phyloP scores from a whole-genome alignment of 2,113 vertebrate genomes.

The Bubo scandiacus region DNA sequence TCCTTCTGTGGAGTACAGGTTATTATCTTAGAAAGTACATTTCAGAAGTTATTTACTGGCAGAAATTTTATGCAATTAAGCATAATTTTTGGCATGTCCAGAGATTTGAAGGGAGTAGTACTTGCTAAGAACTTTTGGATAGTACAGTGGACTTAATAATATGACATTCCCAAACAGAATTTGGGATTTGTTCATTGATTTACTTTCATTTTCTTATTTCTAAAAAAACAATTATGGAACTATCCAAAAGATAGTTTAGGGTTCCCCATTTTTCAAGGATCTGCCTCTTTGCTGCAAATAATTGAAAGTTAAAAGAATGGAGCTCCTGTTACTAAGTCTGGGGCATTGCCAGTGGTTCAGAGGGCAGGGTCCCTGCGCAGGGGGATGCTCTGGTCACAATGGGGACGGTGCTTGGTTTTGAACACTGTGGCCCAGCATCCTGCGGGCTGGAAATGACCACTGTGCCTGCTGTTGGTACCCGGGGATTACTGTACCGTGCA shows the following conservation, averaged over 20 bases:
- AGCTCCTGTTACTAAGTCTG: neutral
- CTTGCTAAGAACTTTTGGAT: neutral
- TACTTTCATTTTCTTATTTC: neutral
- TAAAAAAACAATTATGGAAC: neutral
- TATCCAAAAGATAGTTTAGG: neutral
- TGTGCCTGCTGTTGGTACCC: neutral
- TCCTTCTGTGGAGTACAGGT: neutral
- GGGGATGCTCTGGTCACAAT: neutral
- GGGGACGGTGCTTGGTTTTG: neutral
- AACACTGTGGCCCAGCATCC: neutral
- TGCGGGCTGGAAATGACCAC: neutral
- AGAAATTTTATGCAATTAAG: neutral
- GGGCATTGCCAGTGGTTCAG: neutral
- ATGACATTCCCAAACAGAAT: neutral
- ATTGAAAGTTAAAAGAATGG: neutral
- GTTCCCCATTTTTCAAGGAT: neutral
- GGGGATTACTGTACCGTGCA: neutral
- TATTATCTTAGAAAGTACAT: neutral
- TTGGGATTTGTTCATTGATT: accelerated
- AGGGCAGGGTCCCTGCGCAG: neutral
- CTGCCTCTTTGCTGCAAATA: neutral
- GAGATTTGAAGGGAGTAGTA: neutral
- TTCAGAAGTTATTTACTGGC: neutral
- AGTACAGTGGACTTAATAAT: neutral
- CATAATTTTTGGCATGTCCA: neutral